Base-by-base conservation (phyloP, 1,140 invertebrate genomes). In the Epicauta chinensis region DNA sequence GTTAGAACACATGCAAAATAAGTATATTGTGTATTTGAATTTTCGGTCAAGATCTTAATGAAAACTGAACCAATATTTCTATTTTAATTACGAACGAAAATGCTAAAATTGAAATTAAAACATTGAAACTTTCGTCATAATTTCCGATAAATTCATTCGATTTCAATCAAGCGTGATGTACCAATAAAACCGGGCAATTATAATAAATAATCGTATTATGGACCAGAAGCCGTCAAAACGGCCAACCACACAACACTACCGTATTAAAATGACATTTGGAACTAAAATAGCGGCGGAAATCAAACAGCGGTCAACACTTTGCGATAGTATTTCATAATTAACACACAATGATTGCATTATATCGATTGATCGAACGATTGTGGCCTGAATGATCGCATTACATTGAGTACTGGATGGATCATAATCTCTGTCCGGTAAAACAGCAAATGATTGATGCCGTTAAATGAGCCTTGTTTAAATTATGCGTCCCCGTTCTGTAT, bases 241-340 rank as follows among this genome's bases (percentile, higher is more conserved):
- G 52, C 13, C 42, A 55, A 55, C 56, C 56, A 46, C 53, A 55
- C 56, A 49, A 58, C 52, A 51, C 56, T 51, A 55, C 51, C 46
- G 39, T 58, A 58, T 58, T 58, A 58, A 58, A 58, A 58, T 58
- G 56, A 55, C 56, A 54, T 62, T 61, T 59, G 36, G 48, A 56
- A 56, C 57, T 57, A 62, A 62, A 59, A 59, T 53, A 54, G 55
- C 52, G 60, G 40, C 58, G 60, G 58, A 62, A 62, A 62, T 62
- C 60, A 62, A 62, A 62, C 60, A 52, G 51, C 56, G 60, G 60
- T 62, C 59, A 59, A 61, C 59, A 61, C 56, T 59, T 59, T 59
- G 50, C 60, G 55, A 56, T 60, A 60, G 48, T 62, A 62, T 60
- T 61, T 61, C 58, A 63, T 63, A 63, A 63, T 63, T 63, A 60